A percentile compares a stretch with the other conserved stretches of the same genome.
Evolutionary conservation across 2,888 invertebrate species (phyloP).

Genomic region (Hipparchia semele): DNA sequence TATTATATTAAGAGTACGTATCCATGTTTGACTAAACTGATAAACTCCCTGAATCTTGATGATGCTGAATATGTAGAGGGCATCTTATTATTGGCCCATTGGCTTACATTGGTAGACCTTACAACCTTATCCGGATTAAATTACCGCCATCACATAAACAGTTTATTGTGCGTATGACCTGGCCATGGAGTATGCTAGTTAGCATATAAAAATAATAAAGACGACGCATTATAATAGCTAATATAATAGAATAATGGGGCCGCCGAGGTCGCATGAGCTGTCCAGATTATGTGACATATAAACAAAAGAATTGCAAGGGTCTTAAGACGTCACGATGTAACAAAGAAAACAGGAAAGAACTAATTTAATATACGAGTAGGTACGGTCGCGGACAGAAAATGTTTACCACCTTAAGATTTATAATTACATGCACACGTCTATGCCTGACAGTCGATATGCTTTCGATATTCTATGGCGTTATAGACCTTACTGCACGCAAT

Average conservation of each 20-base stretch:
- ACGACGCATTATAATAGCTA: conserved; percentile 17
- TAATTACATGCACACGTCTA: no score
- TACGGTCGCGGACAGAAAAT: no score
- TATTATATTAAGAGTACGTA: background rate
- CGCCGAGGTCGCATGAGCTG: conserved; percentile 24
- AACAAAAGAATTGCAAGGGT: conserved; percentile 38
- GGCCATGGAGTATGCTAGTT: conserved; percentile 18
- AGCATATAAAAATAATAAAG: conserved; percentile 21
- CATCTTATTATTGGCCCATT: background rate
- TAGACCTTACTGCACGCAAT: no score
- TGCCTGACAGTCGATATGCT: no score
- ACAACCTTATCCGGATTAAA: background rate
- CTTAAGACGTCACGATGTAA: conserved; percentile 14
- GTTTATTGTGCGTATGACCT: conserved; percentile 19
- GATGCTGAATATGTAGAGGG: background rate
- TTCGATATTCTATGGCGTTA: no score
- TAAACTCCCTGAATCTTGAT: background rate
- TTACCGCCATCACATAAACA: conserved; percentile 5
- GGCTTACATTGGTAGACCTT: background rate
- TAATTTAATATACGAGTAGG: background rate
- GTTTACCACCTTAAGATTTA: no score
- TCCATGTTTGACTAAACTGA: no score
- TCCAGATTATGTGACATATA: conserved; percentile 23
- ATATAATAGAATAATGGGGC: conserved; percentile 21
- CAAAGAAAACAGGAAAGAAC: conserved; percentile 5